Base-by-base conservation (phyloP, 2,113 vertebrate genomes). In the Callocephalon fimbriatum region DNA sequence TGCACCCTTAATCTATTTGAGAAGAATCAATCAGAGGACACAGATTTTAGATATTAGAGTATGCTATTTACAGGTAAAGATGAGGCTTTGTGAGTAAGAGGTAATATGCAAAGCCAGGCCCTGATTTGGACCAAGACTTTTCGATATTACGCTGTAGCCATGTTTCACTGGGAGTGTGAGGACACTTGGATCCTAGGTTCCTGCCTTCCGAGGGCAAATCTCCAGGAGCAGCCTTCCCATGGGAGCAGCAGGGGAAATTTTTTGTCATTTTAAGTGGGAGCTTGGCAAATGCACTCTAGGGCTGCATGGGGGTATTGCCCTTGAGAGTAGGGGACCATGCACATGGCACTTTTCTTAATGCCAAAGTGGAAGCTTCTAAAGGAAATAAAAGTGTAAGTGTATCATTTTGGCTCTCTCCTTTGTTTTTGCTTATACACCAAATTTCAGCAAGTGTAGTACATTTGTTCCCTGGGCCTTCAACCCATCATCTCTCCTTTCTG, bases 381-480 rank as follows among this genome's bases (percentile, higher is more conserved):
- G 11, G 35, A 78, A 93, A 62, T 21, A 66, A 25, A 83, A 86
- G 3, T 19, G 15, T 73, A 67, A 71, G 13, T 0, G 1, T 44
- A 77, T 35, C 21, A 15, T 68, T 91, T 40, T 0, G 0, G 8
- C 44, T 27, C 31, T 61, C 66, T 80, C 79, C 56, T 88, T 92
- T 89, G 25, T 74, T 96, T 95, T 95, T 86, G 45, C 63, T 90
- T 90, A 58, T 74, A 73, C 1, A 10, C 94, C 71, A 73, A 54
- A 93, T 90, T 93, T 44, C 85, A 93, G 59, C 13, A 66, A 85
- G 61, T 9, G 22, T 17, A 59, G 26, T 70, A 31, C n/a, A 7
- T 88, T 90, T 80, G 26, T 61, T 95, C 23, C 79, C 83, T 59
- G 76, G 92, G 91, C 86, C 45, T 91, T 81, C 95, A 94, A 61